These are phyloP conservation scores for Hippolais icterina DNA, from an alignment of 2,113 vertebrate species.

Conservation along the genomic window DNA sequence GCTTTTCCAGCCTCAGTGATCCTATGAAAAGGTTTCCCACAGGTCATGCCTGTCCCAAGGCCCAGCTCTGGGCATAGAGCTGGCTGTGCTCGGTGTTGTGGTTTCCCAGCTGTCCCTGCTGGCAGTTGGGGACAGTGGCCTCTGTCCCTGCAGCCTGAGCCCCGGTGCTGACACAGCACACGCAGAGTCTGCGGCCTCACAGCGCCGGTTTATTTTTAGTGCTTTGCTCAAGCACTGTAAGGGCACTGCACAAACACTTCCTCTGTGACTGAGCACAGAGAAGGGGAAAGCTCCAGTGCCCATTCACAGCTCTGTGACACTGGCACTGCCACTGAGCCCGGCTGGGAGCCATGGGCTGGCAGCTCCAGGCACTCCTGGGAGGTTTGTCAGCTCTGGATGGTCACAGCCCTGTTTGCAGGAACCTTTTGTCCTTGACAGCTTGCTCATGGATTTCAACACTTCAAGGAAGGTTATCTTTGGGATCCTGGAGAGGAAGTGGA, in stretches of 20 bases:
- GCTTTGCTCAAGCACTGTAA: not conserved
- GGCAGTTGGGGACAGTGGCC: not conserved
- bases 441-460: not conserved
- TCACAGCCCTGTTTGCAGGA: not conserved
- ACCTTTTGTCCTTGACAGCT: not conserved
- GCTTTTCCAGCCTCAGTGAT: too few relatives aligned
- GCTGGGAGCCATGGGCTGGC: accelerated
- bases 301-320: accelerated
- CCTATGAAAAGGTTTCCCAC: too few relatives aligned
- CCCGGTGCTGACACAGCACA: not conserved
- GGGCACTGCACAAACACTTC: not conserved
- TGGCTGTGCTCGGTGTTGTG: too few relatives aligned
- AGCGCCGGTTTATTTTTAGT: not conserved
- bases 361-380: not conserved
- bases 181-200: not conserved
- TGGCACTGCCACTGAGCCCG: accelerated
- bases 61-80: too few relatives aligned
- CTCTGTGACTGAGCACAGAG: not conserved
- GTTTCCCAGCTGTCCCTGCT: accelerated
- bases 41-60: too few relatives aligned
- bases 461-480: not conserved
- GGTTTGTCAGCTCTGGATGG: not conserved
- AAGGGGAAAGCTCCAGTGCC: not conserved
- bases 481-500: not conserved
- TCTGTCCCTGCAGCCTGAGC: not conserved